Conservation (phyloP, 2,888 invertebrate genomes). For the Leuctra nigra region DNA sequence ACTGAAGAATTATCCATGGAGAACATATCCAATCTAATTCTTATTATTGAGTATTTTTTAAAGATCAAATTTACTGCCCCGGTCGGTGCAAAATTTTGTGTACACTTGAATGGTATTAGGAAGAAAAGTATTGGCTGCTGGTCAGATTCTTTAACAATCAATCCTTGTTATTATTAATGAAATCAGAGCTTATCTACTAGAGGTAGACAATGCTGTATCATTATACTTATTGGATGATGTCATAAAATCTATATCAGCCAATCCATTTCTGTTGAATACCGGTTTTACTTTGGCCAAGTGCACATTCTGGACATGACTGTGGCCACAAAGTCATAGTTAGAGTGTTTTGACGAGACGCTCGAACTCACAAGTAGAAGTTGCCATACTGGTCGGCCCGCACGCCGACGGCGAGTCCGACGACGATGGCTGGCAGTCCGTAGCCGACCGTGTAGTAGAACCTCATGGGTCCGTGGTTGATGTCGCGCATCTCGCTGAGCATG, state of each 20-base stretch:
- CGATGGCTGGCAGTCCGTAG: conserved; percentile 86
- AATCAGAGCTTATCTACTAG: no score
- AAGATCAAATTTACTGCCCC: not conserved
- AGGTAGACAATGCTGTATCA: no score
- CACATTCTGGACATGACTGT: no score
- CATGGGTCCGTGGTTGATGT: conserved; percentile 94
- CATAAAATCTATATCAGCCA: no score
- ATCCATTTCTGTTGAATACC: no score
- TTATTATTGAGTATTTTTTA: not conserved
- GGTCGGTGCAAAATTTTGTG: not conserved
- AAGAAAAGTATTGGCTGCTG: no score
- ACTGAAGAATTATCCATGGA: no score
- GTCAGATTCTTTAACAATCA: no score
- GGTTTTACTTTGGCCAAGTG: no score
- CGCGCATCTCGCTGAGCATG: conserved; percentile 90
- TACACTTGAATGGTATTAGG: not conserved
- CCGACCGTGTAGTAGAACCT: conserved; percentile 85
- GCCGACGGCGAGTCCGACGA: conserved; percentile 85
- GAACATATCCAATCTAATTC: not conserved
- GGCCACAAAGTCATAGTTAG: no score
- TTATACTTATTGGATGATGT: no score
- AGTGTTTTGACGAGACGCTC: not conserved
- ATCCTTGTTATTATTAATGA: no score
- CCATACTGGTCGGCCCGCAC: conserved; percentile 93
- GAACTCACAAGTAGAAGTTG: conserved; percentile 83